A percentile compares a stretch with the other conserved stretches of the same genome.
Evolutionary conservation across 2,888 invertebrate species (phyloP).

Genomic region (Xestia xanthographa): DNA sequence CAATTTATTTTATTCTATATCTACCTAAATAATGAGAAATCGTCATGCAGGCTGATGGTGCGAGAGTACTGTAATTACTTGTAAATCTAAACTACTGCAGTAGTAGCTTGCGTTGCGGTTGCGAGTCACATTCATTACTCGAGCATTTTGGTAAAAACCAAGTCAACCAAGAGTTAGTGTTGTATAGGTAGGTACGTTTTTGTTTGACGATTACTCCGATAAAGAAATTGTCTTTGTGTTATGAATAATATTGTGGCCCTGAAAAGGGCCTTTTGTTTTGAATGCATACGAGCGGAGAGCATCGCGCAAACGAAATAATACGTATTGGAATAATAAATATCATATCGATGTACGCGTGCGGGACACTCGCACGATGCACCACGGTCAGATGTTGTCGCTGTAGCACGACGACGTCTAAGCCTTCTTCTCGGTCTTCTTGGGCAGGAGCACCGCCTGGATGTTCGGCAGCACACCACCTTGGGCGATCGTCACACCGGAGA

Average conservation of each 20-base stretch:
- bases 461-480: slow-evolving; percentile 96
- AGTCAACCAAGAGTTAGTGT: too few species aligned
- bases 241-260: slow-evolving; percentile 54
- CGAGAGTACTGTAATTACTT: too few species aligned
- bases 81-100: too few species aligned
- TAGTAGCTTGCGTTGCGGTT: too few species aligned
- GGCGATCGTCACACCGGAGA: slow-evolving; percentile 94
- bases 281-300: slow-evolving; percentile 21
- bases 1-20: too few species aligned
- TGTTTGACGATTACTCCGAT: too few species aligned
- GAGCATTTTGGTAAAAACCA: too few species aligned
- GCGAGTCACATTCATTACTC: too few species aligned
- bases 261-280: slow-evolving; percentile 55
- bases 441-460: slow-evolving; percentile 94
- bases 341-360: slow-evolving; percentile 12
- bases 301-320: slow-evolving; percentile 15
- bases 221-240: too few species aligned
- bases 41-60: too few species aligned
- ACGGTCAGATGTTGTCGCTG: neutral
- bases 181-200: neutral
- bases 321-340: neutral
- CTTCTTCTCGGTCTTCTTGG: slow-evolving; percentile 91
- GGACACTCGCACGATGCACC: slow-evolving; percentile 9
- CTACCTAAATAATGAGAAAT: too few species aligned
- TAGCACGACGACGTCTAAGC: slow-evolving; percentile 42